phyloP scores from a whole-genome alignment of 2,888 invertebrate species.

The Gasteruption jaculator region DNA sequence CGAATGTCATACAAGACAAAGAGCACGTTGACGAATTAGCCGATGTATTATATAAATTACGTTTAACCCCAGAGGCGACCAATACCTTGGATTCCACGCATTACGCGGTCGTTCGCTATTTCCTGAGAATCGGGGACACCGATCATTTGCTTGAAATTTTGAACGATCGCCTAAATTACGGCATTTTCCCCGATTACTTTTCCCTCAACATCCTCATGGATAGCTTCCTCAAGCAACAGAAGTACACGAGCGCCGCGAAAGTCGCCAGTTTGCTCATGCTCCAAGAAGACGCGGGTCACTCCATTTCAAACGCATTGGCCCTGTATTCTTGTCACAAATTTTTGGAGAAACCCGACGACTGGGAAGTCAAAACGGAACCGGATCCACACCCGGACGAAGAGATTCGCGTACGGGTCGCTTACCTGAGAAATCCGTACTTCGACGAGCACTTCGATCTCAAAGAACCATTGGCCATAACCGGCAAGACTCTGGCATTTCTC shows the following conservation, averaged over 20 bases:
- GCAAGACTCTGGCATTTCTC: slow-evolving; percentile 75
- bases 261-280: slow-evolving; percentile 78
- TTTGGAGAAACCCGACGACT: slow-evolving; percentile 55
- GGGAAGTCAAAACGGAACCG: slow-evolving; percentile 52
- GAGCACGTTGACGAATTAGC: slow-evolving; percentile 67
- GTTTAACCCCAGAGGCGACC: slow-evolving; percentile 68
- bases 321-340: slow-evolving; percentile 74
- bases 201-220: slow-evolving; percentile 78
- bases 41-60: slow-evolving; percentile 67
- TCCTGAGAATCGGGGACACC: slow-evolving; percentile 50
- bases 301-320: slow-evolving; percentile 64
- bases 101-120: slow-evolving; percentile 71
- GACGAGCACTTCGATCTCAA: slow-evolving; percentile 88
- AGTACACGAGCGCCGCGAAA: slow-evolving; percentile 70
- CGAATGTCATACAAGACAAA: slow-evolving; percentile 61
- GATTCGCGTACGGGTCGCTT: slow-evolving; percentile 72
- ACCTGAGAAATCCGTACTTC: slow-evolving; percentile 74
- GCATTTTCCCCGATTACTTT: slow-evolving; percentile 83
- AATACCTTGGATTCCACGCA: slow-evolving; percentile 74
- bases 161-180: slow-evolving; percentile 80
- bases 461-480: slow-evolving; percentile 67
- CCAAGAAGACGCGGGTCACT: slow-evolving; percentile 79
- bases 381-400: slow-evolving; percentile 54
- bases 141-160: slow-evolving; percentile 67
- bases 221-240: slow-evolving; percentile 64